Base-by-base conservation (phyloP, 2,797 vertebrate species). In the Stomatorhinus walkeri region DNA sequence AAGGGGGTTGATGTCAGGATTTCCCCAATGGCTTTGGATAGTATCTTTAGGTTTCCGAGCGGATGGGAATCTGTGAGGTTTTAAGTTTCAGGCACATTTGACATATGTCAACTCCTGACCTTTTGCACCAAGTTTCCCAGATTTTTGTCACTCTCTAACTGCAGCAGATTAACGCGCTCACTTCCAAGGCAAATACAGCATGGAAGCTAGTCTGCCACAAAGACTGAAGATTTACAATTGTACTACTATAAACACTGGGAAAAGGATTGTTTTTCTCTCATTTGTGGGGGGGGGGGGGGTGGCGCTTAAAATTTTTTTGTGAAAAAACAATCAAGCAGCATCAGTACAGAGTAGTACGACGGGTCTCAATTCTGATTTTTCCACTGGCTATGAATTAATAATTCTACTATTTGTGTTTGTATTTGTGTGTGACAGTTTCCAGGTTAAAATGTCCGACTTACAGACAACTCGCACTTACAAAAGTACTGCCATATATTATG, bases 61-160 rank as follows among this genome's bases (percentile, higher is more conserved):
- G 51, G 59, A n/a, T 68, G 28, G 87, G 22, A 43, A 19, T 24
- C 16, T 3, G 28, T 3, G 0, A 14, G 14, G 88, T 72, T 43
- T 89, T 28, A 51, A 49, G 54, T 89, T 68, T 52, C 88, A 48
- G 59, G 48, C 52, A 64, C 24, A 79, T 72, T 84, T 89, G 88
- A 89, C 83, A 54, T 12, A 54, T 22, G 59, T 86, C 46, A 89
- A 43, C 88, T 86, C 32, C 46, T 89, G 59, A 86, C 83, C 83
- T 84, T 89, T 46, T 43, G 68, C 22, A 59, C 49, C 54, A 40
- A 64, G 28, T 48, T 22, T 59, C 61, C 12, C 32, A 59, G 59
- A 32, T 81, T 24, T 36, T 54, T 16, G 12, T 5, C 46, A 22
- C 48, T 52, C 51, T 16, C 51, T 28, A 68, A 32, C 14, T 19